Evolutionary conservation across 2,113 vertebrate species (phyloP).

Genomic region (Talpa occidentalis): DNA sequence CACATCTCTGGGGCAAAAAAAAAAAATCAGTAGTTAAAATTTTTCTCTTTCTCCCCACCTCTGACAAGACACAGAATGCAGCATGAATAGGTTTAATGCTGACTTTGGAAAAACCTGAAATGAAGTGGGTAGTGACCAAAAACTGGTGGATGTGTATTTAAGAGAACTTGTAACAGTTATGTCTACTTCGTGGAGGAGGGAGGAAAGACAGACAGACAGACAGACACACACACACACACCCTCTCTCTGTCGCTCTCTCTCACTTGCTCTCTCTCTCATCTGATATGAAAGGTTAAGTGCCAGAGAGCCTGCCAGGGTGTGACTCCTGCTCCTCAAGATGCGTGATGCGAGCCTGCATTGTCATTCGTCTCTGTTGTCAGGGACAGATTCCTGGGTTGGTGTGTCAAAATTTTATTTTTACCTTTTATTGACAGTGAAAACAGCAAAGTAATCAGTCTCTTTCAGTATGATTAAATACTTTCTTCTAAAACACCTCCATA

Average conservation of each 20-base stretch:
- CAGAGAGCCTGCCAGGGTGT: neutral
- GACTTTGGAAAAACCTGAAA: slow-evolving; percentile 24
- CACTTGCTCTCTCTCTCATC: neutral
- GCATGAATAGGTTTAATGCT: slow-evolving; percentile 21
- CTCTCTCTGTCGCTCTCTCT: no score
- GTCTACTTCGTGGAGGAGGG: slow-evolving; percentile 6
- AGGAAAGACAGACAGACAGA: neutral
- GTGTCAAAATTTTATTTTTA: slow-evolving; percentile 46
- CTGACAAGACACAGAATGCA: neutral
- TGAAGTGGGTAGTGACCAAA: slow-evolving; percentile 40
- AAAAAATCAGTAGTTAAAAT: neutral
- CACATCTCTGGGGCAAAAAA: neutral
- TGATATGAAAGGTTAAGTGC: slow-evolving; percentile 31
- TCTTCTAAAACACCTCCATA: neutral
- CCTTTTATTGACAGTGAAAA: slow-evolving; percentile 51
- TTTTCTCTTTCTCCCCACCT: neutral
- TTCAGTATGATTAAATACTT: slow-evolving; percentile 24
- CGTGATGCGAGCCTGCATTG: neutral
- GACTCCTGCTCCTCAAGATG: neutral
- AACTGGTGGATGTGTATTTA: slow-evolving; percentile 43
- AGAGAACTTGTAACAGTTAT: neutral
- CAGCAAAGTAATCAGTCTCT: slow-evolving; percentile 1
- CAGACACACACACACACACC: neutral
- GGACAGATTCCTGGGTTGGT: neutral
- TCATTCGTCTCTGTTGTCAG: slow-evolving; percentile 52